phyloP scores from a whole-genome alignment of 1,140 invertebrate species.

The Helicoverpa armigera region DNA sequence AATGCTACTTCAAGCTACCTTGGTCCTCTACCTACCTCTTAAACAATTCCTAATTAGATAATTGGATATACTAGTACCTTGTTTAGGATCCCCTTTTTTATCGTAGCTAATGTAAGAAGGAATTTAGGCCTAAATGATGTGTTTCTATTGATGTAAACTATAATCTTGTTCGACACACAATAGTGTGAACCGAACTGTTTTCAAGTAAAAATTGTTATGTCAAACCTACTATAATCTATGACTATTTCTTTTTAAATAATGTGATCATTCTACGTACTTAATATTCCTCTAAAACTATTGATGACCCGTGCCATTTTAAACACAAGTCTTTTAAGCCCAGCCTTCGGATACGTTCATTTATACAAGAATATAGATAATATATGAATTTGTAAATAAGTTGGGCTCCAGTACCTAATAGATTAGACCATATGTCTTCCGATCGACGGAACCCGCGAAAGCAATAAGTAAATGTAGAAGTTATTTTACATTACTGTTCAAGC shows the following conservation, averaged over 20 bases:
- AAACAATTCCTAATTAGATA: conserved; percentile 49
- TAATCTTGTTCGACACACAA: no score
- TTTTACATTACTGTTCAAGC: conserved; percentile 51
- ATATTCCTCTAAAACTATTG: neutral
- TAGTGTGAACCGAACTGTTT: no score
- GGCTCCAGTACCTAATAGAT: conserved; percentile 45
- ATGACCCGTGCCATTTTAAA: conserved; percentile 25
- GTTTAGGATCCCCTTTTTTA: conserved; percentile 26
- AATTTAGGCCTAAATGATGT: conserved; percentile 41
- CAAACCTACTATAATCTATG: conserved; percentile 6
- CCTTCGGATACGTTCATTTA: neutral
- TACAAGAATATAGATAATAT: conserved; percentile 15
- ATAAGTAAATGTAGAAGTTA: conserved; percentile 66
- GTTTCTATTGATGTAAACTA: conserved; percentile 26
- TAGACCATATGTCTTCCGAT: conserved; percentile 65
- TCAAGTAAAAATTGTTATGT: no score
- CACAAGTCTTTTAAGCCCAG: neutral
- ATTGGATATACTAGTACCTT: conserved; percentile 48
- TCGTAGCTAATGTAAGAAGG: conserved; percentile 38
- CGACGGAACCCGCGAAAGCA: conserved; percentile 63
- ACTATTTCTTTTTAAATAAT: neutral
- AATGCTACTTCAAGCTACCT: conserved; percentile 50
- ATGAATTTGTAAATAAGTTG: conserved; percentile 48
- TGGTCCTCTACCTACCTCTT: conserved; percentile 58
- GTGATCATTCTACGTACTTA: conserved; percentile 28